Evolutionary conservation across 2,888 invertebrate species (phyloP), one percentile per base, ranked within the genome.

Genomic region (Ommatoiulus sabulosus): DNA sequence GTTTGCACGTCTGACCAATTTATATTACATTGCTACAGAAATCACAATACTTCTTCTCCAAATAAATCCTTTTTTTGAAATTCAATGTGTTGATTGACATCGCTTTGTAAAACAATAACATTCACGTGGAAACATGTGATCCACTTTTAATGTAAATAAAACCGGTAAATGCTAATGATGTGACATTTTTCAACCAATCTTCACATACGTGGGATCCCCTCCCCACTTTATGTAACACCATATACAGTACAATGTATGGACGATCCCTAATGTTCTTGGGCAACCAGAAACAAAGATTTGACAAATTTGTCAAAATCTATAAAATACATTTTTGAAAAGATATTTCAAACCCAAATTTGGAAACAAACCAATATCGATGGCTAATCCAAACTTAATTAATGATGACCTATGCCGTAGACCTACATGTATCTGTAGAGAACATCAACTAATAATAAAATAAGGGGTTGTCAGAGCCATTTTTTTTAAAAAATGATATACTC

Each of bases 401-500:
- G 2, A 24, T 72, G 24, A 6, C 1, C 24, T 72, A 1, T 7
- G 24, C 24, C 7, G 24, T 5, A 24, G 72, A 72, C 20, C 72
- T 72, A 24, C 7, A 20, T 24, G 2, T 20, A 63, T n/a, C 24
- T n/a, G n/a, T n/a, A n/a, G n/a, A n/a, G n/a, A n/a, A n/a, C n/a
- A n/a, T n/a, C n/a, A 7, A 1, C 72, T 15, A 52, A 52, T 52
- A 12, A 52, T 8, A 52, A 52, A 52, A 8, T 52, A 5, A 7
- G 24, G 2, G 72, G n/a, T 72, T 24, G 8, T 24, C 0, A 24
- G 72, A 7, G 24, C 72, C 24, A 24, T 72, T 20, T 72, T n/a
- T n/a, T 72, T n/a, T 20, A n/a, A 72, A 72, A 72, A 72, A 72
- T 10, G 72, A 72, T 72, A 72, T 72, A 72, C 72, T 72, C 72